phyloP scores from a whole-genome alignment of 2,888 invertebrate genomes.

The Trichogramma evanescens region DNA sequence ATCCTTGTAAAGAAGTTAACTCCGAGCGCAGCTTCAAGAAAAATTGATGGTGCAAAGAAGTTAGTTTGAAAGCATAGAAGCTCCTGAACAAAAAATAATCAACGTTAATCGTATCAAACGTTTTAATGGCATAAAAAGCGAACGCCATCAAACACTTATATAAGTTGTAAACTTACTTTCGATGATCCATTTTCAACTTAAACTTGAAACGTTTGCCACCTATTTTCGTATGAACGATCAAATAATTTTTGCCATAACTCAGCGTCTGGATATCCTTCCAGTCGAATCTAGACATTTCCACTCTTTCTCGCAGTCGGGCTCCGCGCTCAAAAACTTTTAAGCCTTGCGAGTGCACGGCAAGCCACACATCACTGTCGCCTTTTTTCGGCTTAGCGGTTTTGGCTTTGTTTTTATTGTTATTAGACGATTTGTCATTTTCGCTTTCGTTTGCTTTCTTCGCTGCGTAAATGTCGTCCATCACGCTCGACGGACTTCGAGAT shows the following conservation, averaged over 20 bases:
- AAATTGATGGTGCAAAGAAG: slow-evolving; percentile 71
- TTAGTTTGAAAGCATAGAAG: slow-evolving; percentile 68
- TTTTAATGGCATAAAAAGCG: neutral
- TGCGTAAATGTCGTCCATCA: slow-evolving; percentile 25
- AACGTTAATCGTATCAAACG: no score
- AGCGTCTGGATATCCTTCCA: slow-evolving; percentile 73
- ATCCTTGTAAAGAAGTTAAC: slow-evolving; percentile 54
- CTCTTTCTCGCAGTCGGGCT: slow-evolving; percentile 37
- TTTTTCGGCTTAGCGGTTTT: slow-evolving; percentile 33
- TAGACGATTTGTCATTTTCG: slow-evolving; percentile 28
- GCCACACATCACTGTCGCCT: slow-evolving; percentile 44
- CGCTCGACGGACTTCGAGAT: slow-evolving; percentile 11
- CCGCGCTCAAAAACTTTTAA: slow-evolving; percentile 45
- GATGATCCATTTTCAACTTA: slow-evolving; percentile 66
- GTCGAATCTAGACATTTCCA: slow-evolving; percentile 48
- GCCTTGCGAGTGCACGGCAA: slow-evolving; percentile 46
- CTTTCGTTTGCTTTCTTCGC: slow-evolving; percentile 27
- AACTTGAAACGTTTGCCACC: slow-evolving; percentile 60
- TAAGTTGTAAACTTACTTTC: slow-evolving; percentile 52
- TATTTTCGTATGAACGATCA: slow-evolving; percentile 53
- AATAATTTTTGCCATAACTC: slow-evolving; percentile 67
- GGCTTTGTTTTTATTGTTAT: slow-evolving; percentile 25
- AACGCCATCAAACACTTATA: neutral
- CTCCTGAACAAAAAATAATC: slow-evolving; percentile 50
- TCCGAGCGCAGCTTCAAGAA: slow-evolving; percentile 67